Evolutionary conservation across 1,140 invertebrate species (phyloP).

Genomic region (Drosophila sp.): DNA sequence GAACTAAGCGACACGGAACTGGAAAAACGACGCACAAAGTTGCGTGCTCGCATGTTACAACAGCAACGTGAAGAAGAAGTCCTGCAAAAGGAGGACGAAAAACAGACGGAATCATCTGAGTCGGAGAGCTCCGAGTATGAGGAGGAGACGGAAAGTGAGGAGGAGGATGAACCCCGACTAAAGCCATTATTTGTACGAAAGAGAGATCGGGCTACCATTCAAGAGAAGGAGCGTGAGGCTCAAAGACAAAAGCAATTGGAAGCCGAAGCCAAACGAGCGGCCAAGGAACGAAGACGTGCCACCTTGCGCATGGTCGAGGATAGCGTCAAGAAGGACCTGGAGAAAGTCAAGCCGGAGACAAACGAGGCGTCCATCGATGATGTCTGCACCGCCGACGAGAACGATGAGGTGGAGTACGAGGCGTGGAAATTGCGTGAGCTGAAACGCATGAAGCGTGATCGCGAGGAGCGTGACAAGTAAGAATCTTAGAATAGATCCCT

Average conservation of each 20-base stretch:
- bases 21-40: slow-evolving; percentile 90
- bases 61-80: slow-evolving; percentile 89
- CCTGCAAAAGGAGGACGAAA: slow-evolving; percentile 87
- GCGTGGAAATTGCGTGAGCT: slow-evolving; percentile 98
- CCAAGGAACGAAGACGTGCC: slow-evolving; percentile 93
- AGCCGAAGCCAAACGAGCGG: slow-evolving; percentile 90
- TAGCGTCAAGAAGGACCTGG: slow-evolving; percentile 91
- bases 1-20: slow-evolving; percentile 92
- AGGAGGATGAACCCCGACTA: slow-evolving; percentile 90
- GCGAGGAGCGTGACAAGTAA: slow-evolving; percentile 96
- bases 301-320: slow-evolving; percentile 96
- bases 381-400: slow-evolving; percentile 98
- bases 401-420: slow-evolving; percentile 99
- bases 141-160: slow-evolving; percentile 89
- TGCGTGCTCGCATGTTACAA: slow-evolving; percentile 89
- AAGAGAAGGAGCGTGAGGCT: slow-evolving; percentile 96
- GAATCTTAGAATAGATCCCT: slow-evolving; percentile 68
- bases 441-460: slow-evolving; percentile 97
- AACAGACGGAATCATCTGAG: slow-evolving; percentile 92
- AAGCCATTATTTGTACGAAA: slow-evolving; percentile 99
- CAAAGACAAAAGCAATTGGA: slow-evolving; percentile 93
- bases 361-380: slow-evolving; percentile 91
- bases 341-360: slow-evolving; percentile 85
- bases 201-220: slow-evolving; percentile 96
- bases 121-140: slow-evolving; percentile 90